These are phyloP conservation scores for Orbicella faveolata DNA, from an alignment of 64 coral and sea anemone species.

Conservation along the genomic window DNA sequence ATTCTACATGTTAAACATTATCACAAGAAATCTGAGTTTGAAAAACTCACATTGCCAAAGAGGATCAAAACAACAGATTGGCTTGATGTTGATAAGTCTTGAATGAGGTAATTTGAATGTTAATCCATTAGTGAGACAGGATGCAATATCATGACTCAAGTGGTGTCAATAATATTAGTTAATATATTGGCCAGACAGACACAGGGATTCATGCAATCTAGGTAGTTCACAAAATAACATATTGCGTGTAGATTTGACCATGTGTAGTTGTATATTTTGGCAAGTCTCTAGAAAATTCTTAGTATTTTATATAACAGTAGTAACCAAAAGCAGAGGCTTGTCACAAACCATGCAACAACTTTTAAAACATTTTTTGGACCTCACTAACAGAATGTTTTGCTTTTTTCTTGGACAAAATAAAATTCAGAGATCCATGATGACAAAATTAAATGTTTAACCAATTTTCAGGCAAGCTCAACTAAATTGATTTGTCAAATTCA, in stretches of 20 bases:
- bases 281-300: neutral
- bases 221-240: neutral
- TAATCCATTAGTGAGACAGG: neutral
- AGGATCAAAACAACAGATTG: neutral
- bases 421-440: too few species aligned
- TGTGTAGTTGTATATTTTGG: neutral
- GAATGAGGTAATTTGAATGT: neutral
- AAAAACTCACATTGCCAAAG: neutral
- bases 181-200: constrained; percentile 25
- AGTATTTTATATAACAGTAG: neutral
- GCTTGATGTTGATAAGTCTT: neutral
- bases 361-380: neutral
- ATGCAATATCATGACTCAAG: neutral
- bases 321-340: neutral
- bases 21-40: neutral
- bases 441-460: too few species aligned
- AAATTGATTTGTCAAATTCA: too few species aligned
- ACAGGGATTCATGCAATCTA: constrained; percentile 32
- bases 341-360: neutral
- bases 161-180: constrained; percentile 15
- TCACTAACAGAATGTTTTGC: too few species aligned
- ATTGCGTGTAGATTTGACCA: neutral
- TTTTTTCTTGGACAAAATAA: too few species aligned
- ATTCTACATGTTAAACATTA: neutral
- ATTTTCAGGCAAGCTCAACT: too few species aligned